Conservation (phyloP, 2,797 vertebrate species). For the Tolypeutes matacus region DNA sequence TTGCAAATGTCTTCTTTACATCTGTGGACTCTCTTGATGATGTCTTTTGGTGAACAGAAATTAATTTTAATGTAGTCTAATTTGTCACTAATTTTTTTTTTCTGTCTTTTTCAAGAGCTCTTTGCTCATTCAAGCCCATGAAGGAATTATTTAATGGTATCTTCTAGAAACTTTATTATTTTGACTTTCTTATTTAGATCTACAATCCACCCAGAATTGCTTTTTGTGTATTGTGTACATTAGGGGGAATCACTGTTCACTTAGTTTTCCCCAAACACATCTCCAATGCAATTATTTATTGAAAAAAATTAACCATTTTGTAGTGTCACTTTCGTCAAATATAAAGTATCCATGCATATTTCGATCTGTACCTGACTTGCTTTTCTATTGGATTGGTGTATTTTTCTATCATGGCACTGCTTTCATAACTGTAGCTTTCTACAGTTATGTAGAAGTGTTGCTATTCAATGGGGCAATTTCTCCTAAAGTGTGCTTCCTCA, state of each 20-base stretch:
- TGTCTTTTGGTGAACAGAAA: not conserved
- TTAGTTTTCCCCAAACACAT: not conserved
- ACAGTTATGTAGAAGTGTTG: not conserved
- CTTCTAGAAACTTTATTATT: not conserved
- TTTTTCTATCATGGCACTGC: too few species aligned
- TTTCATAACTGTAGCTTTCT: not conserved
- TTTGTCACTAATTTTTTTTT: not conserved
- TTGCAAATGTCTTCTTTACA: not conserved
- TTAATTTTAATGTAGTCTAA: not conserved
- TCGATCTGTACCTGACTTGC: too few species aligned
- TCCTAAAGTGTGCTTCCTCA: too few species aligned
- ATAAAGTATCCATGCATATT: fast-evolving
- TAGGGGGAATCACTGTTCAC: fast-evolving
- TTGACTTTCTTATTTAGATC: not conserved
- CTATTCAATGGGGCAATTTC: not conserved
- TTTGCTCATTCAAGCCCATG: not conserved
- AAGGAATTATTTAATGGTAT: not conserved
- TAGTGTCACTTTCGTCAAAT: not conserved
- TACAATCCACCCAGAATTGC: too few species aligned
- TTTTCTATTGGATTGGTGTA: not conserved
- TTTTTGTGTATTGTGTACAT: too few species aligned
- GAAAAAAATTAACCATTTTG: too few species aligned
- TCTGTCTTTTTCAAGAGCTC: not conserved
- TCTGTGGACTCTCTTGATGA: too few species aligned
- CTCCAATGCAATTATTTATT: too few species aligned